Conservation (phyloP, 2,113 vertebrate species). For the Chionodraco myersi region DNA sequence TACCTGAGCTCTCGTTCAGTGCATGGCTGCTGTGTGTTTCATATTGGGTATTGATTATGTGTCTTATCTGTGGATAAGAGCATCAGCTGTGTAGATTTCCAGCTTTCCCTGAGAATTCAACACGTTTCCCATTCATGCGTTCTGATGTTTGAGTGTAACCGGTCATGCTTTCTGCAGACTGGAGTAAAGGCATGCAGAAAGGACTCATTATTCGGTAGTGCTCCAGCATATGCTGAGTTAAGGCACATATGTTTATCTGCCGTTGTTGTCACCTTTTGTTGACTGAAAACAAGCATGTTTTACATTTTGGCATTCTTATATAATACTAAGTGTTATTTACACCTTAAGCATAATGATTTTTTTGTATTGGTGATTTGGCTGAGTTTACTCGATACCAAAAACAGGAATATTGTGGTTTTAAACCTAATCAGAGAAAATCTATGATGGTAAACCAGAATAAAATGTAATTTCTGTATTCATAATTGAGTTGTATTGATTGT, state of each 20-base stretch:
- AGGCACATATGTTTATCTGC: neutral
- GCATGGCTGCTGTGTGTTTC: neutral
- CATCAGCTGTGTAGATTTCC: neutral
- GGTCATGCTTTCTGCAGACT: neutral
- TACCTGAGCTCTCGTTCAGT: too few relatives aligned
- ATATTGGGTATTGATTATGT: neutral
- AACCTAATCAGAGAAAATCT: too few relatives aligned
- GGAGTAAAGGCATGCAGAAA: slow-evolving; percentile 11
- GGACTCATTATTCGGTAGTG: slow-evolving; percentile 3
- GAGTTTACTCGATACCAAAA: too few relatives aligned
- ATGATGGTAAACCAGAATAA: neutral
- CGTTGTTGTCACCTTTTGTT: neutral
- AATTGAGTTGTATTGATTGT: neutral
- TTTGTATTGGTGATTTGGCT: too few relatives aligned
- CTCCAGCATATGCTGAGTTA: slow-evolving; percentile 6
- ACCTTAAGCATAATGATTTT: too few relatives aligned
- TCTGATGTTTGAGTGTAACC: neutral
- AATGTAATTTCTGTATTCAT: neutral
- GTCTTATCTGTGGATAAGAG: neutral
- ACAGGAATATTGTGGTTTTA: too few relatives aligned
- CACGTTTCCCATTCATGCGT: neutral
- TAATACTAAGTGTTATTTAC: too few relatives aligned
- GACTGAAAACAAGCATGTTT: neutral
- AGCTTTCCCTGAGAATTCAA: neutral
- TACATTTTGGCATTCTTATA: neutral